Evolutionary conservation across 1,140 invertebrate species (phyloP), one percentile per base, ranked within the genome.

Genomic region (Halyomorpha halys): DNA sequence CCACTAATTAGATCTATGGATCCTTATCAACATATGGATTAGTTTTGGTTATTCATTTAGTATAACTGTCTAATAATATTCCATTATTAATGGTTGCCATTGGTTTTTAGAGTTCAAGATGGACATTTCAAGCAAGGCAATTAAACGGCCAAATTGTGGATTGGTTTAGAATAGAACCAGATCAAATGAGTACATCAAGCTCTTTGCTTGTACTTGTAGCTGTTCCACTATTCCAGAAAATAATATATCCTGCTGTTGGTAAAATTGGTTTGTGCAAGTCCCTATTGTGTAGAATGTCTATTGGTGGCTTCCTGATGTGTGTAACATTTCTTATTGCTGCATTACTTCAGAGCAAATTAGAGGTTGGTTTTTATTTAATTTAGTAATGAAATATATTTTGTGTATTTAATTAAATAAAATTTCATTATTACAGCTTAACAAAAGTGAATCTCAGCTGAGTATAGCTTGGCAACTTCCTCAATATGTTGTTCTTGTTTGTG

Each of bases 391-490:
- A 39, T 1, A 13, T 39, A 39, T 39, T 11, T 1, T 39, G 6
- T 39, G 11, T 13, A 39, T 39, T 39, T 39, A 39, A 39, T 39
- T 39, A 39, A 39, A 39, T 39, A 39, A 39, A 2, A 39, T 6
- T 5, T 49, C 6, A 18, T 4, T 49, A 21, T 49, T 19, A 21
- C 47, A 49, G n/a, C 21, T 49, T 49, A 6, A 49, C n/a, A 6
- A 11, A 16, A 49, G n/a, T 19, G 21, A 49, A 21, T 18, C n/a
- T 49, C 5, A 49, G 11, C 11, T 49, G 14, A 18, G 21, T n/a
- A 49, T 49, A 19, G 47, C 16, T 11, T 49, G 47, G 47, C 47
- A 49, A n/a, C n/a, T 49, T 19, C 47, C 47, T 49, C 47, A 49
- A 21, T 49, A 49, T 49, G 21, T 49, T n/a, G 47, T 49, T 2